Evolutionary conservation across 2,797 vertebrate species (phyloP).

Genomic region (Peromyscus aztecus): DNA sequence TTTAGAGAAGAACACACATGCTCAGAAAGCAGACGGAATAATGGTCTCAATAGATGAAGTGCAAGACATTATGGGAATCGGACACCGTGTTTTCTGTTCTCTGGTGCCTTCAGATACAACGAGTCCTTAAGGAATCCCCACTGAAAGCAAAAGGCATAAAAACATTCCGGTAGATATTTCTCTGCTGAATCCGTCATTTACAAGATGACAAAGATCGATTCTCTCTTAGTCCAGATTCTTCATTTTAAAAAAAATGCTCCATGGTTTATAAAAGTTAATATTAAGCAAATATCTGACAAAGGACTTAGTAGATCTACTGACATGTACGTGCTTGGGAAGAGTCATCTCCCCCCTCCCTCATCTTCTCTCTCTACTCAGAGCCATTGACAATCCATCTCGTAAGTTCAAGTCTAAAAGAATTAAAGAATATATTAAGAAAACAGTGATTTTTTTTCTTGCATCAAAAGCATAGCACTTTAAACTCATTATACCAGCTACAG

Average conservation of each 20-base stretch:
- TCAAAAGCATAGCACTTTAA: constrained; percentile 39
- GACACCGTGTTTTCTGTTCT: constrained; percentile 2
- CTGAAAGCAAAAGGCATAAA: neutral
- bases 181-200: neutral
- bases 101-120: neutral
- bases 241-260: neutral
- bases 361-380: neutral
- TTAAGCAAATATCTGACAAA: neutral
- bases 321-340: neutral
- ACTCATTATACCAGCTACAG: constrained; percentile 5
- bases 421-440: constrained; percentile 33
- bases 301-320: neutral
- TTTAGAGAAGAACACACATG: constrained; percentile 14
- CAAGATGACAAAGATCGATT: neutral
- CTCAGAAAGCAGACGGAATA: neutral
- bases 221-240: neutral
- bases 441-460: neutral
- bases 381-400: neutral
- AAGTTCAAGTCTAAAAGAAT: constrained; percentile 15
- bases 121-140: neutral
- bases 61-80: neutral
- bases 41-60: neutral
- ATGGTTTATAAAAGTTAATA: neutral
- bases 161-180: neutral
- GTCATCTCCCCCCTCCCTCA: neutral